These are phyloP conservation scores for Dendrocincla tyrannina DNA, from an alignment of 2,797 vertebrate species.

Conservation along the genomic window DNA sequence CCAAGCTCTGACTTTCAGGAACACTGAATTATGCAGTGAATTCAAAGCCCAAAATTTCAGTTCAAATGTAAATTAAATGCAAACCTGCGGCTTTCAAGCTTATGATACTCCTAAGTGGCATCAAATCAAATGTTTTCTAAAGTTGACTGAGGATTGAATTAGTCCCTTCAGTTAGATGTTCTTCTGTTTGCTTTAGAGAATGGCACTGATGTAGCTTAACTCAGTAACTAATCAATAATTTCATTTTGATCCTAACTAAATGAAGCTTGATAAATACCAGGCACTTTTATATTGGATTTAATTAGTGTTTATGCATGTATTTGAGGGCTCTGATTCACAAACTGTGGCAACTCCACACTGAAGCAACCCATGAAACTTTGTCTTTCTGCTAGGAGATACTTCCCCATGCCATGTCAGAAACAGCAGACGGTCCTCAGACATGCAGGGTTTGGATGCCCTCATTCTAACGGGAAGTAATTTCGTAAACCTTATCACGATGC, in stretches of 20 bases:
- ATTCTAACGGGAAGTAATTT: constrained; percentile 15
- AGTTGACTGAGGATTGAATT: neutral
- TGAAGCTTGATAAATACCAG: constrained; percentile 44
- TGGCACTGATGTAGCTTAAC: neutral
- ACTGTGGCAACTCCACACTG: neutral
- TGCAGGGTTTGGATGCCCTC: neutral
- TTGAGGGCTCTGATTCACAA: constrained; percentile 39
- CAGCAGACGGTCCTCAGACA: neutral
- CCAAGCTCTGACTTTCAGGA: neutral
- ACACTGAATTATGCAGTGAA: neutral
- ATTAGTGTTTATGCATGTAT: constrained; percentile 41
- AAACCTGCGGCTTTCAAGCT: neutral
- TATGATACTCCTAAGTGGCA: neutral
- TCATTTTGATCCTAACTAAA: constrained; percentile 53
- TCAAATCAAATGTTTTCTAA: constrained; percentile 2
- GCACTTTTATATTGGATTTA: constrained; percentile 35
- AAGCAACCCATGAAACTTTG: neutral
- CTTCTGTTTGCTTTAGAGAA: neutral
- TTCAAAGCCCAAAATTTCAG: neutral
- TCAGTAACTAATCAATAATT: constrained; percentile 46
- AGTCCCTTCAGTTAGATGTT: neutral
- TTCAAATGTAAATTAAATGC: neutral
- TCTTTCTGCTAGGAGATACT: neutral
- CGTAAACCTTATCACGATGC: neutral
- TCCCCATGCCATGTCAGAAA: neutral